Conservation (phyloP, 2,797 vertebrate species). For the Periophthalmus magnuspinnatus region DNA sequence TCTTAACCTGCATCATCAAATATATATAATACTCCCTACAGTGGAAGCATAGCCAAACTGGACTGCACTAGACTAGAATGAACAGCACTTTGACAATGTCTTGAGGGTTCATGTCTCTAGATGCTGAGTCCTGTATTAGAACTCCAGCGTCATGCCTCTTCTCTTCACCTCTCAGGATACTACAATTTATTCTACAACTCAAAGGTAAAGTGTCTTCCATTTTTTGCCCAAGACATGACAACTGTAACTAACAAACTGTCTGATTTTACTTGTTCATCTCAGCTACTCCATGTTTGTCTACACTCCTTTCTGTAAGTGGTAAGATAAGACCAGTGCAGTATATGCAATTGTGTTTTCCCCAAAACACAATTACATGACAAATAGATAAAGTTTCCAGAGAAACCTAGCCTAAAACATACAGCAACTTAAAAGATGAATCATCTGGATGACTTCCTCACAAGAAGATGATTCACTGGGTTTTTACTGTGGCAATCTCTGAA, state of each 20-base stretch:
- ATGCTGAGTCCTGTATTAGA: no score
- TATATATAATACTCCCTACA: no score
- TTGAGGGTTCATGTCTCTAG: no score
- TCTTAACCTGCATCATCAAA: no score
- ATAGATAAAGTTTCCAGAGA: background rate
- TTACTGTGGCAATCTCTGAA: background rate
- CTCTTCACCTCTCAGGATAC: no score
- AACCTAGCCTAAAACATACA: background rate
- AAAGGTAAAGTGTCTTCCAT: no score
- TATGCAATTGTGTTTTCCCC: background rate
- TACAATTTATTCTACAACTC: no score
- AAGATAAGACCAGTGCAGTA: background rate
- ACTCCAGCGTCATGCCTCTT: no score
- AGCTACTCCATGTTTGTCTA: background rate
- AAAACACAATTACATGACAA: background rate
- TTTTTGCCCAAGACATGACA: no score
- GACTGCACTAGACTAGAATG: no score
- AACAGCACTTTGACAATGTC: no score
- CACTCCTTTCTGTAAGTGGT: background rate
- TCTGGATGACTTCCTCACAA: background rate
- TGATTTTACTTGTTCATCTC: background rate
- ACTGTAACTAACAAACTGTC: background rate
- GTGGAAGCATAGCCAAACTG: no score
- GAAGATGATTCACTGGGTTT: conserved; percentile 1
- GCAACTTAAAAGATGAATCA: background rate